Evolutionary conservation across 92 coral and sea anemone genomes (phyloP).

Genomic region (Umimayanthus kanabou): DNA sequence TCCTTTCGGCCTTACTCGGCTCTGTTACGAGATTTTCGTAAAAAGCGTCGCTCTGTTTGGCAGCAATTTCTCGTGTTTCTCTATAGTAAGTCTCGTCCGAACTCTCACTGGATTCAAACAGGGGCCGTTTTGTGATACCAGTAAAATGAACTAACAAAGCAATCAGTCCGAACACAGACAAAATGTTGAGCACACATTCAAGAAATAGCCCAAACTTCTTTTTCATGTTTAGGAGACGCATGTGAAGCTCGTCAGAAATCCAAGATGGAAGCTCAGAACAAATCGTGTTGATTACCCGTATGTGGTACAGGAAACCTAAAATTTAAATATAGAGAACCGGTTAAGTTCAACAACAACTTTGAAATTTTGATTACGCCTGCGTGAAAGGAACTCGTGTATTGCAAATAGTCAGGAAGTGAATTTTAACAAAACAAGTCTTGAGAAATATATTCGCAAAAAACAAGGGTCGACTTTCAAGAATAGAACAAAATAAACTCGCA

Average conservation of each 20-base stretch:
- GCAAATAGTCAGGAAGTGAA: neutral
- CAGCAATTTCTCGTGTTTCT: neutral
- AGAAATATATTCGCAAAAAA: neutral
- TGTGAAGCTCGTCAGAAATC: neutral
- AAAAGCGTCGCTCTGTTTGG: neutral
- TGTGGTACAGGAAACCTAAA: neutral
- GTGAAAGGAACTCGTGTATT: neutral
- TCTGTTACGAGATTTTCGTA: neutral
- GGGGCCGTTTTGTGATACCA: neutral
- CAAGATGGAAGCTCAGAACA: neutral
- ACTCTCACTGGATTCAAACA: neutral
- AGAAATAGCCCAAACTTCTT: constrained; percentile 1
- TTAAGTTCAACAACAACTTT: neutral
- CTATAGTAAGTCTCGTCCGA: neutral
- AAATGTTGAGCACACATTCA: neutral
- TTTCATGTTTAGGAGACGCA: neutral
- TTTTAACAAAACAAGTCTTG: neutral
- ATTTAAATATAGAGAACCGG: neutral
- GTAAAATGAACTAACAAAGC: neutral
- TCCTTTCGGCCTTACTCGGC: neutral
- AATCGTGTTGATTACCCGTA: neutral
- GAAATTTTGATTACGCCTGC: neutral
- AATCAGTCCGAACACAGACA: constrained; percentile 11
- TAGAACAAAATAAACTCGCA: neutral
- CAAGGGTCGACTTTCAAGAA: neutral